Conservation (phyloP, 2,888 invertebrate genomes). For the Elegia similella region DNA sequence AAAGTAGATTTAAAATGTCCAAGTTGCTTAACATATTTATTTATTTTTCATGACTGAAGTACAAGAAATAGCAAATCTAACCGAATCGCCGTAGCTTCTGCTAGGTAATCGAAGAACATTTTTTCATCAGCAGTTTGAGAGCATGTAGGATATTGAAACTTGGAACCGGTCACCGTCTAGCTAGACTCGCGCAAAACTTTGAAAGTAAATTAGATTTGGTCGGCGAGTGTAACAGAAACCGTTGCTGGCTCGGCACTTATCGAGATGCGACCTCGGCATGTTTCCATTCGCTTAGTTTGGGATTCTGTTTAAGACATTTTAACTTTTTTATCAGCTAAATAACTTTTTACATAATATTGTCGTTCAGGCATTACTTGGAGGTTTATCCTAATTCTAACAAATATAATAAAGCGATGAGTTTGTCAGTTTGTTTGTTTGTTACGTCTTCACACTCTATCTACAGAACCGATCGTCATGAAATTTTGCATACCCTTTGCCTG, state of each 20-base stretch:
- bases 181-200: conserved; percentile 64
- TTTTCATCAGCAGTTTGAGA: conserved; percentile 16
- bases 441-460: too few species aligned
- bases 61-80: too few species aligned
- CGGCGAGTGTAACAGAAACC: conserved; percentile 64
- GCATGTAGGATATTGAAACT: conserved; percentile 4
- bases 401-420: too few species aligned
- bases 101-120: not conserved
- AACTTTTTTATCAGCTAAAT: not conserved
- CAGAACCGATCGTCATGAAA: too few species aligned
- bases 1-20: too few species aligned
- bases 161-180: conserved; percentile 37
- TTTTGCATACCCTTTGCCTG: too few species aligned
- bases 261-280: conserved; percentile 39
- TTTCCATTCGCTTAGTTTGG: not conserved
- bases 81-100: not conserved
- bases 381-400: too few species aligned
- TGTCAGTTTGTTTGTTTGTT: too few species aligned
- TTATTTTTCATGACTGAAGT: too few species aligned
- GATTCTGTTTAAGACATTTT: not conserved
- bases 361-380: too few species aligned
- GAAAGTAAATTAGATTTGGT: conserved; percentile 72
- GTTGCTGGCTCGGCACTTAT: conserved; percentile 62
- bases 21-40: too few species aligned
- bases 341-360: too few species aligned